A percentile compares a stretch with the other conserved stretches of the same genome.
Conservation (phyloP, 2,888 invertebrate species). For the Metallyticus violacea region DNA sequence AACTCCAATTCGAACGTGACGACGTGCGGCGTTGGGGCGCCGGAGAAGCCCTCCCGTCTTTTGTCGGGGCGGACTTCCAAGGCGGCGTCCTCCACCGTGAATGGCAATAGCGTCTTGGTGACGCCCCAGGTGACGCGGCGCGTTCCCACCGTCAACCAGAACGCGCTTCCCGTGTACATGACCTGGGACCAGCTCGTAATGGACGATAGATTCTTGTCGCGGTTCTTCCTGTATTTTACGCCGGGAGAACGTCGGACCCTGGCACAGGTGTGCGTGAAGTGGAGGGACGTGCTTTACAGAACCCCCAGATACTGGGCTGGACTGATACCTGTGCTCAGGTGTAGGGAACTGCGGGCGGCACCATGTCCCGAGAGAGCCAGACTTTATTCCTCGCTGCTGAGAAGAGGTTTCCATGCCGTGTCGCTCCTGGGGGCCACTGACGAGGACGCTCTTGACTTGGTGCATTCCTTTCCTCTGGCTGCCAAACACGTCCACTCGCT, state of each 20-base stretch:
- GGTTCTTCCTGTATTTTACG: conserved; percentile 80
- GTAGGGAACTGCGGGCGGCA: conserved; percentile 72
- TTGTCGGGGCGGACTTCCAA: conserved; percentile 37
- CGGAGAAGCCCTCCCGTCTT: conserved; percentile 52
- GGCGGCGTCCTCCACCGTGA: conserved; percentile 36
- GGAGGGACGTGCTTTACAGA: conserved; percentile 86
- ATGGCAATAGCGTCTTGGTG: conserved; percentile 36
- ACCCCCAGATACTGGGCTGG: conserved; percentile 86
- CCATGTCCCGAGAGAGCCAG: conserved; percentile 46
- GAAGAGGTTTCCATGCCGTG: conserved; percentile 82
- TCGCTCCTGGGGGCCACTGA: conserved; percentile 83
- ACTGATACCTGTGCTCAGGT: conserved; percentile 79
- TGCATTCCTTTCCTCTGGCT: conserved; percentile 78
- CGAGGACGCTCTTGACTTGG: conserved; percentile 84
- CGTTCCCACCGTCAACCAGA: conserved; percentile 20
- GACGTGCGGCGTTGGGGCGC: conserved; percentile 41
- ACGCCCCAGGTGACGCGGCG: conserved; percentile 43
- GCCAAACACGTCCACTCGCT: conserved; percentile 81
- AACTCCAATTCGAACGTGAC: conserved; percentile 21
- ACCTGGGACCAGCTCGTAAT: conserved; percentile 73
- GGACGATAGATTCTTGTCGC: conserved; percentile 80
- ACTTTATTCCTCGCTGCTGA: conserved; percentile 76
- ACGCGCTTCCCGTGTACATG: conserved; percentile 51
- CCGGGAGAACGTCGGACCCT: conserved; percentile 74
- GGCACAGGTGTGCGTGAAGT: conserved; percentile 81